phyloP scores from a whole-genome alignment of 64 coral and sea anemone genomes.

The Orbicella faveolata region DNA sequence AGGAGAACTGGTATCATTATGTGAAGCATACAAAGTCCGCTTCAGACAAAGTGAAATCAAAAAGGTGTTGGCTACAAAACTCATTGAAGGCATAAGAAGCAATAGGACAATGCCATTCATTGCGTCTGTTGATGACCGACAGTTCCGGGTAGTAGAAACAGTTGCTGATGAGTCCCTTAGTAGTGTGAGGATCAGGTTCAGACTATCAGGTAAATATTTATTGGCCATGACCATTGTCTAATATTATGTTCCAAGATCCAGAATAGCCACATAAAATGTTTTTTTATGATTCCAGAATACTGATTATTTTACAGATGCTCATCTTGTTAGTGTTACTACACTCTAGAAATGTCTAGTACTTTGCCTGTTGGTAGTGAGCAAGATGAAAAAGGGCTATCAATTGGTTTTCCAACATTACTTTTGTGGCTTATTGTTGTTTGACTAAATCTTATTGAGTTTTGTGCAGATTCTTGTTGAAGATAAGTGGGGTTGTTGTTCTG shows the following conservation, averaged over 20 bases:
- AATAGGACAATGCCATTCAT: neutral
- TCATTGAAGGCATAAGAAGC: neutral
- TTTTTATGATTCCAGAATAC: no score
- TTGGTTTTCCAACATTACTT: constrained; percentile 23
- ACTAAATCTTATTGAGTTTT: constrained; percentile 25
- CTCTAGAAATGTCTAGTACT: no score
- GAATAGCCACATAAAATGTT: no score
- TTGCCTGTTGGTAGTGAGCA: no score
- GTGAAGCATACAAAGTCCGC: constrained; percentile 25
- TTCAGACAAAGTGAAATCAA: neutral
- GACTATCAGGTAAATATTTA: no score
- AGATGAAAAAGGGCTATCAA: neutral
- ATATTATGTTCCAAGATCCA: no score
- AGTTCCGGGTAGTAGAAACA: neutral
- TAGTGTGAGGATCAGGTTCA: no score
- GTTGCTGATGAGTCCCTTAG: neutral
- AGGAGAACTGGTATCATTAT: constrained; percentile 2
- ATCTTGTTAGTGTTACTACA: no score
- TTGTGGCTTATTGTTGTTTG: constrained; percentile 28
- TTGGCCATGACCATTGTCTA: no score
- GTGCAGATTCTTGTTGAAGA: neutral
- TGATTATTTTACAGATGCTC: no score
- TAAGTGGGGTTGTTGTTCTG: constrained; percentile 49
- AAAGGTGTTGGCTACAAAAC: neutral
- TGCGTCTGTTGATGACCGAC: neutral